Conservation (phyloP, 37 sponge, comb jelly and placozoan species). For the Cliona cf. orientalis region DNA sequence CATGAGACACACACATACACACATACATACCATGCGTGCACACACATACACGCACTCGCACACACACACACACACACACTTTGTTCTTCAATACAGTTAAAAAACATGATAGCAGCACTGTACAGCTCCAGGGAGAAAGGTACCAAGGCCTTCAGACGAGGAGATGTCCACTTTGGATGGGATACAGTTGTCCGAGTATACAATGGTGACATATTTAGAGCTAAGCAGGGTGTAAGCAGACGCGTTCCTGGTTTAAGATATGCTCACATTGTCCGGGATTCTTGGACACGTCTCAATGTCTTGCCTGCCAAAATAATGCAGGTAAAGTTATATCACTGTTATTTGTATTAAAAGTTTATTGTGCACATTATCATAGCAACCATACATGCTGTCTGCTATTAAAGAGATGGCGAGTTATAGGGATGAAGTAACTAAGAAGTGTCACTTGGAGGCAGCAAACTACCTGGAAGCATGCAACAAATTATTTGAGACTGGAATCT, state of each 20-base stretch:
- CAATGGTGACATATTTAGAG: neutral
- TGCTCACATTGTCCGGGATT: constrained; percentile 1
- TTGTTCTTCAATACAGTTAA: constrained; percentile 6
- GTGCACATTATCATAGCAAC: no score
- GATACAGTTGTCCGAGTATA: constrained; percentile 1
- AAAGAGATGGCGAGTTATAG: constrained; percentile 17
- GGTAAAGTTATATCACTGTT: constrained; percentile 11
- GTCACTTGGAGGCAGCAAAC: neutral
- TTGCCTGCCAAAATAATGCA: constrained; percentile 48
- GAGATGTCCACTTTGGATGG: constrained; percentile 26
- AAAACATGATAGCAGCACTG: constrained; percentile 38
- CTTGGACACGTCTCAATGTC: constrained; percentile 34
- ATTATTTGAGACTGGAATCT: constrained; percentile 27
- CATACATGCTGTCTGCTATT: constrained; percentile 32
- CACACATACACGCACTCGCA: no score
- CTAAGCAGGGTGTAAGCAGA: constrained; percentile 4
- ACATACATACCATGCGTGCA: no score
- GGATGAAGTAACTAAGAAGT: neutral
- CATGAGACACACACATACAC: no score
- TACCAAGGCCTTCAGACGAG: neutral
- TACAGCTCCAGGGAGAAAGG: constrained; percentile 3
- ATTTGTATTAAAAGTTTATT: no score
- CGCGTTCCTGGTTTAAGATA: constrained; percentile 18
- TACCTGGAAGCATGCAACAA: constrained; percentile 28
- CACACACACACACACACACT: no score